These are phyloP conservation scores for Helogale parvula DNA, from an alignment of 2,113 vertebrate genomes.

Conservation along the genomic window DNA sequence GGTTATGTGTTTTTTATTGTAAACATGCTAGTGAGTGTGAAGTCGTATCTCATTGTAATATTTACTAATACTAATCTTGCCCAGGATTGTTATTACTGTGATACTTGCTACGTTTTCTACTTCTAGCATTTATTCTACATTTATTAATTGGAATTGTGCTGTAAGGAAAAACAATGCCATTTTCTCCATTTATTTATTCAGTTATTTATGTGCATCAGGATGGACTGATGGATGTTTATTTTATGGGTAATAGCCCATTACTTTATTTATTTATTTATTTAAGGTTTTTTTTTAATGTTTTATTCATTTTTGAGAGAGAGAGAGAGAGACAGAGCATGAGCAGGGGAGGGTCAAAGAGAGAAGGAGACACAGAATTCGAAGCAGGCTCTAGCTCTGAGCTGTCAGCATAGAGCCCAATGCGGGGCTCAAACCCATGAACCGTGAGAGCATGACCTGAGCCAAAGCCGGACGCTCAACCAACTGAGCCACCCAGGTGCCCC, in stretches of 20 bases:
- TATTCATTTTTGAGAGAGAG: background rate
- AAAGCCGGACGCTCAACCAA: no score
- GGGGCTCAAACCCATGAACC: no score
- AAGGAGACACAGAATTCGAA: no score
- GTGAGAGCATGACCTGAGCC: no score
- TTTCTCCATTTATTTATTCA: background rate
- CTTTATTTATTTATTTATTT: background rate
- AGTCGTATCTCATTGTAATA: background rate
- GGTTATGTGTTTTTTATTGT: background rate
- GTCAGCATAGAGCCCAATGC: no score
- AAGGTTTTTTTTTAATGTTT: background rate
- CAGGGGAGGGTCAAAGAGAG: no score
- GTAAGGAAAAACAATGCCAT: background rate
- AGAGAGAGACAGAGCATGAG: no score
- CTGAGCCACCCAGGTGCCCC: no score
- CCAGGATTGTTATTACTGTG: background rate
- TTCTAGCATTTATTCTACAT: background rate
- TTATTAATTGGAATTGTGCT: background rate
- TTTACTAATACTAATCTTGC: background rate
- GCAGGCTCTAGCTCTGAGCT: no score
- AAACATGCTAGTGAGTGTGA: background rate
- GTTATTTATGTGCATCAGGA: background rate
- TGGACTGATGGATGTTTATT: background rate
- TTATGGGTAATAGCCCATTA: background rate
- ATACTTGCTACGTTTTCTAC: background rate